Conservation (phyloP, 2,888 invertebrate genomes). For the Spicauda simplicius region DNA sequence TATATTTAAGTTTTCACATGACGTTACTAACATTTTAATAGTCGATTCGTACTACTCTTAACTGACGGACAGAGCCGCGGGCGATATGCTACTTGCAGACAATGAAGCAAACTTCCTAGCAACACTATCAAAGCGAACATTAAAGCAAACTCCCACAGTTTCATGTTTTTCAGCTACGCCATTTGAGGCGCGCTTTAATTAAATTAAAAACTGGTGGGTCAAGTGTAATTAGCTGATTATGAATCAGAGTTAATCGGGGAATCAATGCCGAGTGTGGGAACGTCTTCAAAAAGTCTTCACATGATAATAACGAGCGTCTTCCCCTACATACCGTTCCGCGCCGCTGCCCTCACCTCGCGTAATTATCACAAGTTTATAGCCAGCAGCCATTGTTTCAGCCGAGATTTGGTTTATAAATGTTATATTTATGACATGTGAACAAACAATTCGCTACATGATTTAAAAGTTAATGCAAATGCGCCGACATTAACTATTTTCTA, state of each 20-base stretch:
- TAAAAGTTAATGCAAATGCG: slow-evolving; percentile 33
- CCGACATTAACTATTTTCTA: slow-evolving; percentile 19
- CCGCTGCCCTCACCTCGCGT: slow-evolving; percentile 76
- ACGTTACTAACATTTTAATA: too few species aligned
- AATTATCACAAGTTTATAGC: slow-evolving; percentile 77
- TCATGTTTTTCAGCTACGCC: slow-evolving; percentile 48
- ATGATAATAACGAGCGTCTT: slow-evolving; percentile 73
- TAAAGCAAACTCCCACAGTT: slow-evolving; percentile 53
- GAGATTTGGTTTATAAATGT: slow-evolving; percentile 67
- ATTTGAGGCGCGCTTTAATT: slow-evolving; percentile 61
- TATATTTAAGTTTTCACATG: too few species aligned
- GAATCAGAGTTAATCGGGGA: slow-evolving; percentile 79
- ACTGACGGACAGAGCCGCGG: background rate
- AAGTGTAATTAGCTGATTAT: slow-evolving; percentile 78
- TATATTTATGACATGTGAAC: slow-evolving; percentile 62
- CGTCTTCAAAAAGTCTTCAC: slow-evolving; percentile 82
- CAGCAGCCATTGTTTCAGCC: slow-evolving; percentile 74
- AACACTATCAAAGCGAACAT: slow-evolving; percentile 28
- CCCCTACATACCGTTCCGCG: slow-evolving; percentile 80
- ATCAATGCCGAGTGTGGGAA: slow-evolving; percentile 81
- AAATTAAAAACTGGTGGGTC: slow-evolving; percentile 65
- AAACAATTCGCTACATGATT: slow-evolving; percentile 35
- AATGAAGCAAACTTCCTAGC: slow-evolving; percentile 11
- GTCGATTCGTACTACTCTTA: too few species aligned
- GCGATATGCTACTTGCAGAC: background rate